Evolutionary conservation across 2,888 invertebrate genomes (phyloP).

Genomic region (Drosophila mimetica): DNA sequence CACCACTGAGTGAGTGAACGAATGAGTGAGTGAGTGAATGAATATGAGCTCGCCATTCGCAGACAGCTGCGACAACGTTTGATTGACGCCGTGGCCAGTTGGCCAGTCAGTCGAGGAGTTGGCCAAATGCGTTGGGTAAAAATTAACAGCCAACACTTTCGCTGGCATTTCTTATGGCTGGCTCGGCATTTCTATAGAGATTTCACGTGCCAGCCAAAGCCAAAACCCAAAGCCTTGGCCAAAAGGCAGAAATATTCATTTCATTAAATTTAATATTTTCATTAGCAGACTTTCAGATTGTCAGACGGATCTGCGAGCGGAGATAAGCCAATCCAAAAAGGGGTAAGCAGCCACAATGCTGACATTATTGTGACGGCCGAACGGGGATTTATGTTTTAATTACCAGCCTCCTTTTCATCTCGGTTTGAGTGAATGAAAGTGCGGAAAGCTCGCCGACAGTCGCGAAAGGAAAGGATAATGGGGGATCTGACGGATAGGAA

Average conservation of each 20-base stretch:
- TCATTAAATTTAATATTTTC: constrained; percentile 76
- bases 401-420: constrained; percentile 48
- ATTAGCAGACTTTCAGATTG: constrained; percentile 69
- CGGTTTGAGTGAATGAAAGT: constrained; percentile 51
- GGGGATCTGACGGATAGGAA: constrained; percentile 13
- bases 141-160: constrained; percentile 75
- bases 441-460: constrained; percentile 29
- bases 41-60: constrained; percentile 21
- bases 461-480: constrained; percentile 66
- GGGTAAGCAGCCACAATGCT: constrained; percentile 32
- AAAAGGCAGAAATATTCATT: constrained; percentile 69
- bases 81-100: constrained; percentile 46
- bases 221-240: no score
- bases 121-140: constrained; percentile 67
- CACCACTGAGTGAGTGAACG: constrained; percentile 10
- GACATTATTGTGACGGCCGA: constrained; percentile 57
- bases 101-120: constrained; percentile 44
- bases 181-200: constrained; percentile 54
- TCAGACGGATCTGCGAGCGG: constrained; percentile 40
- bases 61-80: constrained; percentile 51
- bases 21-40: constrained; percentile 26
- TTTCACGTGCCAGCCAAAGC: constrained; percentile 42
- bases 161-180: constrained; percentile 55
- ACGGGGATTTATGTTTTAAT: constrained; percentile 66
- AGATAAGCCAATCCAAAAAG: constrained; percentile 49